Evolutionary conservation across 2,113 vertebrate species (phyloP).

Genomic region (Pollachius pollachius): DNA sequence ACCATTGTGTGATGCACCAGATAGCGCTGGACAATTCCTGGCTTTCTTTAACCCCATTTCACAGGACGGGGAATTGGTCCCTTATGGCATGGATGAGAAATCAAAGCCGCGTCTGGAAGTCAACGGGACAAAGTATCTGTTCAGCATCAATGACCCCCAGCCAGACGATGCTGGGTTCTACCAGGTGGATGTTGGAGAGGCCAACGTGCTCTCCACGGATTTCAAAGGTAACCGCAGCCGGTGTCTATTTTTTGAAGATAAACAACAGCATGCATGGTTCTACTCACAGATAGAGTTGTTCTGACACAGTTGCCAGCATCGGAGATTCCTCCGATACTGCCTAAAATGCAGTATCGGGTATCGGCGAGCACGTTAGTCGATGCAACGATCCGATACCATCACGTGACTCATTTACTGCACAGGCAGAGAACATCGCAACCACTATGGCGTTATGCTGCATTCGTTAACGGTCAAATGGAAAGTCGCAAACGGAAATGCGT

Average conservation of each 20-base stretch:
- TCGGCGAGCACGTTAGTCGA: no score
- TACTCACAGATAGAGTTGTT: background rate
- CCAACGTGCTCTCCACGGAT: conserved; percentile 81
- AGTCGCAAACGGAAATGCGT: no score
- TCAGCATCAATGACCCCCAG: conserved; percentile 77
- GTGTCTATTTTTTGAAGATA: background rate
- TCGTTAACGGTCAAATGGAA: no score
- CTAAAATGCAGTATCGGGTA: no score
- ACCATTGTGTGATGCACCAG: no score
- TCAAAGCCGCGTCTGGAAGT: conserved; percentile 74
- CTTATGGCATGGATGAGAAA: conserved; percentile 62
- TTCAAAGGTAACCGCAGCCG: conserved; percentile 64
- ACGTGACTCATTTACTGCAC: no score
- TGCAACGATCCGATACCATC: no score
- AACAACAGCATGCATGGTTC: background rate
- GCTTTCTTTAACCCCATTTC: conserved; percentile 8
- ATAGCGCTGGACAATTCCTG: background rate
- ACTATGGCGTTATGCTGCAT: no score
- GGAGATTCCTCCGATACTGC: no score
- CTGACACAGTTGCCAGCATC: background rate
- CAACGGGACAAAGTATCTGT: conserved; percentile 75
- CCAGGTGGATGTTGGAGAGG: conserved; percentile 82
- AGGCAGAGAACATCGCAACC: no score
- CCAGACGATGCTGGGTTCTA: conserved; percentile 86
- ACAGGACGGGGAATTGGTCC: conserved; percentile 79